phyloP scores from a whole-genome alignment of 2,113 vertebrate species.

The Sitta europaea region DNA sequence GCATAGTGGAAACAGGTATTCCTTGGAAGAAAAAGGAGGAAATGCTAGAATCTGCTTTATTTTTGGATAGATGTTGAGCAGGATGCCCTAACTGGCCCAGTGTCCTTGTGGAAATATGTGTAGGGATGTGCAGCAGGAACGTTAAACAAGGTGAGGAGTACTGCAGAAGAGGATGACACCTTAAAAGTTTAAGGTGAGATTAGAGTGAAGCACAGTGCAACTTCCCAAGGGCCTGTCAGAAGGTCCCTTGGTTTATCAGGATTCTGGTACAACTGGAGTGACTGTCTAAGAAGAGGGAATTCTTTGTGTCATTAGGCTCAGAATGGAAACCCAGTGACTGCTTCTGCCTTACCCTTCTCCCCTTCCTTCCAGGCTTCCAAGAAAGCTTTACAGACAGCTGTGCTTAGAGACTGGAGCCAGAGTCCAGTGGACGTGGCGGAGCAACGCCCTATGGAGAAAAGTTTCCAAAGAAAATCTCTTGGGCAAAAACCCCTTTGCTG shows the following conservation, averaged over 20 bases:
- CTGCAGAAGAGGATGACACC: neutral
- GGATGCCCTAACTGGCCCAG: neutral
- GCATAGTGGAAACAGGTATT: neutral
- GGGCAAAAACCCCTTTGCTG: neutral
- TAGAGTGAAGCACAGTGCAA: neutral
- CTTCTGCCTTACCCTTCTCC: neutral
- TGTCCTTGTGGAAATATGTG: fast-evolving
- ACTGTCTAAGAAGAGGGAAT: neutral
- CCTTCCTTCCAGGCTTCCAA: neutral
- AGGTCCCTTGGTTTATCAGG: neutral
- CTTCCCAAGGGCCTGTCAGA: neutral
- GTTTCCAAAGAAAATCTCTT: neutral
- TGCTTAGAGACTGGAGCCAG: too few species aligned
- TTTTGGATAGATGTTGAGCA: neutral
- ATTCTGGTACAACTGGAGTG: fast-evolving
- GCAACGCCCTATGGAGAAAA: neutral
- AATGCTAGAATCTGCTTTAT: neutral
- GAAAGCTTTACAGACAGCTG: neutral
- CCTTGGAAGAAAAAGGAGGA: neutral
- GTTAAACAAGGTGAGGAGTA: neutral
- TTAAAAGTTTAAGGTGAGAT: neutral
- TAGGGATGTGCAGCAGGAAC: neutral
- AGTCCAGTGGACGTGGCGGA: neutral
- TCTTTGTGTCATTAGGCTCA: neutral
- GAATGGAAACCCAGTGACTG: neutral